Base-by-base conservation (phyloP, 2,888 invertebrate species). In the Drosophila cognata region DNA sequence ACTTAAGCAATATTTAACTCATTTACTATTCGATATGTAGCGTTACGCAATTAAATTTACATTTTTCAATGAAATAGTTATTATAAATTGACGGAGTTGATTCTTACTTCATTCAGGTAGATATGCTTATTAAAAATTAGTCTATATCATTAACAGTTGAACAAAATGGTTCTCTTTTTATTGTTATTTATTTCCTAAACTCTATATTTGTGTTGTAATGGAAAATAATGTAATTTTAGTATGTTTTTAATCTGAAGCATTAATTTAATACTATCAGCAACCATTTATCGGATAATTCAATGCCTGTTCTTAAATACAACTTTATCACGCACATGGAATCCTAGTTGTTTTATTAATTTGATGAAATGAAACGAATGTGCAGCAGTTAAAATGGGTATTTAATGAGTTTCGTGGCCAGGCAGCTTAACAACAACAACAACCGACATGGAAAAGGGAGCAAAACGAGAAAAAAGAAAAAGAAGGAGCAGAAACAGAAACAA, bases 331-430 rank as follows among this genome's bases (percentile, higher is more conserved):
- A 51, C 51, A 51, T 65, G 65, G 69, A 79, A 83, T 72, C n/a
- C 55, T 56, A 52, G 60, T 60, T 56, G 35, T 70, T 75, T 66
- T 67, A 46, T 72, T 71, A 66, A 80, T 68, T 74, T 64, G 69
- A 58, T 58, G 53, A 71, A 71, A 80, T 69, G 35, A 74, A 72
- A 73, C 78, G 67, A 71, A 69, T 75, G 62, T 50, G 57, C 53
- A 46, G 57, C 67, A 80, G 70, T 82, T 82, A 66, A 84, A 84
- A 82, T 68, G 70, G 70, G 57, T 72, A 81, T 81, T 86, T 75
- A 74, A 84, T 83, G 71, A 60, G 71, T 46, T 70, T 71, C 64
- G 57, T 68, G 55, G 41, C 29, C 60, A 52, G n/a, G 48, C 62
- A 71, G 61, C 69, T 68, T 51, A 68, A 63, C 53, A 59, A 69